phyloP scores from a whole-genome alignment of 1,140 invertebrate genomes.

The Plutomurus gul region DNA sequence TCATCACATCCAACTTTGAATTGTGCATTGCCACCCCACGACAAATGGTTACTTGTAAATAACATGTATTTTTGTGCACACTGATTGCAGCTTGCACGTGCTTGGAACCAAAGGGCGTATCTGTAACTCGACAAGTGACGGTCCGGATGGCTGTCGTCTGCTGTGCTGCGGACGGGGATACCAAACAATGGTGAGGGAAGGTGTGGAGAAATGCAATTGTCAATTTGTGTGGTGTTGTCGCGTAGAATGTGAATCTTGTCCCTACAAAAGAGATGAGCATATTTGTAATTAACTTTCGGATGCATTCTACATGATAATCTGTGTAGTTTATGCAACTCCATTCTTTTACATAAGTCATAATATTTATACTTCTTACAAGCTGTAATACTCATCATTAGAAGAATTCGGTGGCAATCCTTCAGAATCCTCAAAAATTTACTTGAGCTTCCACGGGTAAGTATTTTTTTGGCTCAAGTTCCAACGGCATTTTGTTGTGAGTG shows the following conservation, averaged over 20 bases:
- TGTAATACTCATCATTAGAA: too few species aligned
- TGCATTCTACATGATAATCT: not conserved
- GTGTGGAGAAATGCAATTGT: conserved; percentile 89
- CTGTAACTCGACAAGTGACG: conserved; percentile 80
- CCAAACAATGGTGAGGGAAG: conserved; percentile 80
- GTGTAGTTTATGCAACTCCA: not conserved
- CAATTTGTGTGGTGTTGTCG: conserved; percentile 78
- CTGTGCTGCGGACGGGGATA: conserved; percentile 91
- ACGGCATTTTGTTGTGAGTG: not conserved
- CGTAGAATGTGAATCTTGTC: conserved; percentile 84
- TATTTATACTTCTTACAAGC: too few species aligned
- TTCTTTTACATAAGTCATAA: not conserved
- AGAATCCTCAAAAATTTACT: not conserved
- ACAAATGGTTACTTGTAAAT: too few species aligned
- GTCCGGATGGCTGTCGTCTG: conserved; percentile 79
- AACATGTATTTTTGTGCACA: not conserved
- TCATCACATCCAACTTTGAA: too few species aligned
- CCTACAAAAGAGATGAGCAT: conserved; percentile 77
- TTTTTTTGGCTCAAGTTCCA: conserved; percentile 4
- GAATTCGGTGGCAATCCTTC: not conserved
- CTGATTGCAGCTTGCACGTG: conserved; percentile 69
- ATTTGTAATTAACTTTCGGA: conserved; percentile 69
- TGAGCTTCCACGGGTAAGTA: conserved; percentile 17
- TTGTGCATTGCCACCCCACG: too few species aligned
- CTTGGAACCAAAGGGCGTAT: conserved; percentile 80